Percentiles rank a stretch among this genome's conserved stretches.
Evolutionary conservation across 2,888 invertebrate genomes (phyloP).

Genomic region (Aelia acuminata): DNA sequence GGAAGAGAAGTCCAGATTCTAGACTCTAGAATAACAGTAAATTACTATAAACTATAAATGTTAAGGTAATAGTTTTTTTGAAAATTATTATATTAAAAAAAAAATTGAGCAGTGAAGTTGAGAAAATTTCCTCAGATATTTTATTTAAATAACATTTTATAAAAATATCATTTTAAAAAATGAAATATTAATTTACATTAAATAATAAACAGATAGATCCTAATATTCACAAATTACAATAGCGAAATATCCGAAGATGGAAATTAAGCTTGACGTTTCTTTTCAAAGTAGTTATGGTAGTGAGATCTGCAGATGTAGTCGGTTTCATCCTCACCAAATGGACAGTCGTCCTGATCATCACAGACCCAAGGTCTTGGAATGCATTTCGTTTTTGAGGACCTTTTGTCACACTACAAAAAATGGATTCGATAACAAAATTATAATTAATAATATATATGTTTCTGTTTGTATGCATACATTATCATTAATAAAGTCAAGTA

Average conservation of each 20-base stretch:
- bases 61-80: no score
- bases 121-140: background rate
- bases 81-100: no score
- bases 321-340: constrained; percentile 69
- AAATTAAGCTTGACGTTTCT: constrained; percentile 31
- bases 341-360: constrained; percentile 69
- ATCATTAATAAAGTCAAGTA: no score
- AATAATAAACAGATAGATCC: background rate
- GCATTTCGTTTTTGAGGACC: constrained; percentile 65
- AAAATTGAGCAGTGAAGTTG: background rate
- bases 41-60: no score
- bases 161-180: background rate
- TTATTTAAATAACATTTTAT: background rate
- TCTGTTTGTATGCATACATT: background rate
- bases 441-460: background rate
- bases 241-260: background rate
- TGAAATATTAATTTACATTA: background rate
- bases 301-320: constrained; percentile 65
- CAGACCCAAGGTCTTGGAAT: constrained; percentile 69
- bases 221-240: constrained; percentile 10
- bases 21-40: no score
- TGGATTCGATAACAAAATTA: background rate
- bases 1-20: no score
- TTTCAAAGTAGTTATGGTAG: constrained; percentile 68
- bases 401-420: constrained; percentile 63